Conservation (phyloP, 2,113 vertebrate species). For the Coryphaenoides rupestris region DNA sequence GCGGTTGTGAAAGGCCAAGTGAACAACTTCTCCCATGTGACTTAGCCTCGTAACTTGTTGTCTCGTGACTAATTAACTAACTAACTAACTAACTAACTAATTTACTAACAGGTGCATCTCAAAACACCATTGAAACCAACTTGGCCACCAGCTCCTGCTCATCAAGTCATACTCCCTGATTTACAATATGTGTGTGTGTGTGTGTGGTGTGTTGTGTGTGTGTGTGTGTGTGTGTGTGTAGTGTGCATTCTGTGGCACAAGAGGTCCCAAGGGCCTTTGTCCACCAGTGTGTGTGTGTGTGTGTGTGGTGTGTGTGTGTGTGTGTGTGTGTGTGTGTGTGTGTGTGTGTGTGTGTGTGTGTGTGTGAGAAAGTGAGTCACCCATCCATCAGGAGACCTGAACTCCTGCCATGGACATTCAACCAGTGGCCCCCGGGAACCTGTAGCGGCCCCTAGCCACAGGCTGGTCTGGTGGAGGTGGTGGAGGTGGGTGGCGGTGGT, state of each 20-base stretch:
- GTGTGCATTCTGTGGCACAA: constrained; percentile 36
- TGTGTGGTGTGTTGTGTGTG: constrained; percentile 37
- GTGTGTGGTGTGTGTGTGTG: constrained; percentile 23
- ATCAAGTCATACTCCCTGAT: too few species aligned
- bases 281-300: constrained; percentile 56
- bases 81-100: too few species aligned
- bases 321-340: constrained; percentile 3
- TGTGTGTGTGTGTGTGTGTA: constrained; percentile 39
- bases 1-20: too few species aligned
- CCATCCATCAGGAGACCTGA: constrained; percentile 58
- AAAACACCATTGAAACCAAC: too few species aligned
- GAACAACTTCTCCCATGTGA: too few species aligned
- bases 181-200: constrained; percentile 26
- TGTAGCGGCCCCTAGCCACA: constrained; percentile 6
- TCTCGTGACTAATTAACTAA: too few species aligned
- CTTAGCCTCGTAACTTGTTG: too few species aligned
- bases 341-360: constrained; percentile 43
- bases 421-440: constrained; percentile 38
- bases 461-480: constrained; percentile 19
- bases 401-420: constrained; percentile 66
- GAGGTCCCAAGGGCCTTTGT: constrained; percentile 52
- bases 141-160: too few species aligned
- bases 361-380: constrained; percentile 59
- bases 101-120: too few species aligned
- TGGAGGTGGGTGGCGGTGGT: too few species aligned